A percentile compares a stretch with the other conserved stretches of the same genome.
phyloP scores from a whole-genome alignment of 30 jellyfish, hydroid and myxozoan genomes.

The Aurelia coerulea region DNA sequence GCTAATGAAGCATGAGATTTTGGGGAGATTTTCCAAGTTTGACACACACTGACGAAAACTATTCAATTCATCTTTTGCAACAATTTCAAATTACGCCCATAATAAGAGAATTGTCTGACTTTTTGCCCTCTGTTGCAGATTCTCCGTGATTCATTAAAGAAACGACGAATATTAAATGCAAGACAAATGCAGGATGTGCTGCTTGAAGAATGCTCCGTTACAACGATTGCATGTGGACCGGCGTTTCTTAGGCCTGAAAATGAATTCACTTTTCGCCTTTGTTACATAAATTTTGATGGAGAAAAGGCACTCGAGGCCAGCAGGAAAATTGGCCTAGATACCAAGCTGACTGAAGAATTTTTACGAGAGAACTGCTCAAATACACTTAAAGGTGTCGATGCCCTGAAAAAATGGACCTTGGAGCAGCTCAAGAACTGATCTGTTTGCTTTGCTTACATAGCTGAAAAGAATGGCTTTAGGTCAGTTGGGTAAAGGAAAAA shows the following conservation, averaged over 20 bases:
- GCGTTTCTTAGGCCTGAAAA: slow-evolving; percentile 58
- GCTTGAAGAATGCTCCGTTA: slow-evolving; percentile 34
- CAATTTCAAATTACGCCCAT: no score
- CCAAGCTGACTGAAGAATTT: slow-evolving; percentile 28
- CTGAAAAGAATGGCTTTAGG: neutral
- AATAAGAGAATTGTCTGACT: no score
- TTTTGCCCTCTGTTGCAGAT: slow-evolving; percentile 11
- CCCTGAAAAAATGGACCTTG: slow-evolving; percentile 37
- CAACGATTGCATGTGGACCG: slow-evolving; percentile 66
- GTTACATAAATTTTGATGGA: slow-evolving; percentile 62
- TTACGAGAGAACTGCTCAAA: slow-evolving; percentile 23
- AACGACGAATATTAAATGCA: slow-evolving; percentile 43
- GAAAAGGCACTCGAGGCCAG: slow-evolving; percentile 48
- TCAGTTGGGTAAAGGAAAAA: neutral
- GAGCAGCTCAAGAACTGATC: neutral
- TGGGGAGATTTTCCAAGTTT: no score
- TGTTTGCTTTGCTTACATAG: no score
- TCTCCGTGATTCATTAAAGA: slow-evolving; percentile 39
- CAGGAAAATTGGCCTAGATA: slow-evolving; percentile 37
- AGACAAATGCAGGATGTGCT: slow-evolving; percentile 40
- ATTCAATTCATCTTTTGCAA: no score
- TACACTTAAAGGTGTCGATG: slow-evolving; percentile 37
- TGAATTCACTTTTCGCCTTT: slow-evolving; percentile 56
- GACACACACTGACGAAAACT: no score
- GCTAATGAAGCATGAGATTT: no score